These are phyloP conservation scores for Drosophila mojavensis DNA, from an alignment of 1,140 invertebrate genomes.

Conservation along the genomic window DNA sequence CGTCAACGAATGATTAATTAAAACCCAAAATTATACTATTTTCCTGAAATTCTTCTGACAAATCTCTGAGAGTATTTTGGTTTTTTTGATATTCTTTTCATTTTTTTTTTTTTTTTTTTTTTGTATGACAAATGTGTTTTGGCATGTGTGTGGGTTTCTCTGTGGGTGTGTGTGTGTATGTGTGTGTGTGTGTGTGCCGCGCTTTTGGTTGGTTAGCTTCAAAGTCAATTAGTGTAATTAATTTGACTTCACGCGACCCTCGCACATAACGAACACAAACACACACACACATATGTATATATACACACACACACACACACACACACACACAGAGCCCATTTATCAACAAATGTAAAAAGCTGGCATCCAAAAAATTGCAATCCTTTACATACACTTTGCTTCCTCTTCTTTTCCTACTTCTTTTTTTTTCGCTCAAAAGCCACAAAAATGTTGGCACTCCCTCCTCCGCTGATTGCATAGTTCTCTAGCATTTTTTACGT, in stretches of 20 bases:
- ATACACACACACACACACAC: no score
- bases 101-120: conserved; percentile 5
- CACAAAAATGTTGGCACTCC: conserved; percentile 52
- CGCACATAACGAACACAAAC: not conserved
- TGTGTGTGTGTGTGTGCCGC: conserved; percentile 17
- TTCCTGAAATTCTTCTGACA: not conserved
- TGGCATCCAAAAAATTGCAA: conserved; percentile 23
- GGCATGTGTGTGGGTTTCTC: conserved; percentile 5
- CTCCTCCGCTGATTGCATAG: conserved; percentile 38
- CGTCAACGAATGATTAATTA: not conserved
- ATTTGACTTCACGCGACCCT: conserved; percentile 51
- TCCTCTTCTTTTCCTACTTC: not conserved
- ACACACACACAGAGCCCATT: conserved; percentile 29
- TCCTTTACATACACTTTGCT: conserved; percentile 30
- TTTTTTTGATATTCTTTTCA: not conserved
- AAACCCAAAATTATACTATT: not conserved
- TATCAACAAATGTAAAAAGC: conserved; percentile 41
- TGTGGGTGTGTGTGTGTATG: conserved; percentile 5
- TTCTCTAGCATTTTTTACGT: conserved; percentile 11
- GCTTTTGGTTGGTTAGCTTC: conserved; percentile 55
- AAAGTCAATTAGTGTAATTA: conserved; percentile 72
- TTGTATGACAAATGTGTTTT: conserved; percentile 4
- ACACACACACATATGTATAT: no score
- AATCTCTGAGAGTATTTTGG: conserved; percentile 12
- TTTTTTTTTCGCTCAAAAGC: conserved; percentile 29